Evolutionary conservation across 92 coral and sea anemone species (phyloP), one percentile per base, ranked within the genome.

Genomic region (Metridium senile): DNA sequence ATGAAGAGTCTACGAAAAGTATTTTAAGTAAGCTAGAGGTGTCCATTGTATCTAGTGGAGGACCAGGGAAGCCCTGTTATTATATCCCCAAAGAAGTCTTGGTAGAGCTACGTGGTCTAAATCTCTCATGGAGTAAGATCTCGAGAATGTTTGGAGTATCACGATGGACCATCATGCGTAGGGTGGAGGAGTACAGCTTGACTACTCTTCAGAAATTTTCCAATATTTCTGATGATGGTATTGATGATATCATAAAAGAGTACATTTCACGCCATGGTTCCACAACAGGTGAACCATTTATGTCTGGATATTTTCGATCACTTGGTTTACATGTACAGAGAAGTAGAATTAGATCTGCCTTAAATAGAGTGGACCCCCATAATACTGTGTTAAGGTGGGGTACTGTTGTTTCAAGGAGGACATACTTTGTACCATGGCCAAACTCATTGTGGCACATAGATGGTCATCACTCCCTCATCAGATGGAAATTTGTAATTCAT

Each of bases 361-460:
- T 87, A 20, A 88, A 85, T 75, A 82, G 83, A 77, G 91, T 91
- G 31, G 89, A 91, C 71, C 97, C 91, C 32, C 79, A 74, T 64
- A 88, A 88, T 79, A 75, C 93, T 25, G 84, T 85, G 9, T 57
- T 85, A 74, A 62, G 97, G 51, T 87, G 97, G 92, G 97, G 97
- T 72, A 89, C 92, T 35, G 69, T 90, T 47, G 91, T 87, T 9
- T 77, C 86, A 20, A 79, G 87, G 26, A 85, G 89, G 63, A 74
- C 11, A 33, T 87, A 87, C 85, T 87, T 82, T 83, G 88, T 87
- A 17, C 83, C 79, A 45, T 88, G 93, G 93, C 92, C 89, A 66
- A 88, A 80, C 72, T 88, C 93, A 18, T 53, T 89, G 18, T 88
- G 90, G 88, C 93, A 89, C 77, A 56, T 89, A 20, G 91, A 90